Evolutionary conservation across 64 coral and sea anemone genomes (phyloP).

Genomic region (Porites lutea): DNA sequence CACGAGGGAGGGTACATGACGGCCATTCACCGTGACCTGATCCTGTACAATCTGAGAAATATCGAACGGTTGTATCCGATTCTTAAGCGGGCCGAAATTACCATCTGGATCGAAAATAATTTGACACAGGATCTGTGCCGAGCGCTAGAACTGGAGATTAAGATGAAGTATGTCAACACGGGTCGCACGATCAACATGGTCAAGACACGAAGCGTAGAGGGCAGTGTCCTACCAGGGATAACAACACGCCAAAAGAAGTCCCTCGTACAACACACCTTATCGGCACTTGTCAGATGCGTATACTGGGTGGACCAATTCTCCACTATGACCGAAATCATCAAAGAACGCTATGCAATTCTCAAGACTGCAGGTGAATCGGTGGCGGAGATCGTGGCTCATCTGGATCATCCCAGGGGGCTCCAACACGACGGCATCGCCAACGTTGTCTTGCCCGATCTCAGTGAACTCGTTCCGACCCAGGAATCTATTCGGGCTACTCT

Average conservation of each 20-base stretch:
- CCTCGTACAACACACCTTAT: not conserved
- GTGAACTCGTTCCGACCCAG: not conserved
- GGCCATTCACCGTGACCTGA: not conserved
- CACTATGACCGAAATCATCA: not conserved
- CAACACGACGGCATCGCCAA: not conserved
- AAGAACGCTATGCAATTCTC: not conserved
- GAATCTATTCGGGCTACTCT: not conserved
- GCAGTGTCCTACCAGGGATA: not conserved
- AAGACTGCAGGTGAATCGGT: not conserved
- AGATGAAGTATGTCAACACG: not conserved
- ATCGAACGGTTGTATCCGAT: not conserved
- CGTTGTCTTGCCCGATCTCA: not conserved
- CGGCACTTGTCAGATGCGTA: not conserved
- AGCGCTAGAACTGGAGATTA: not conserved
- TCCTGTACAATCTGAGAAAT: not conserved
- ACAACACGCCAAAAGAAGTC: not conserved
- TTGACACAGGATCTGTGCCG: not conserved
- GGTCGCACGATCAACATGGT: not conserved
- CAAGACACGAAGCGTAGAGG: not conserved
- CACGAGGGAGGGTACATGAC: not conserved
- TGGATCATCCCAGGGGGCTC: not conserved
- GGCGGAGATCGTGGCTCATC: not conserved
- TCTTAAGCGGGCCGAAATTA: not conserved
- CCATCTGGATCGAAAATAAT: slow-evolving; percentile 6
- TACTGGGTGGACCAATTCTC: slow-evolving; percentile 5